Base-by-base conservation (phyloP, 2,888 invertebrate genomes). In the Eupithecia pulchellata region DNA sequence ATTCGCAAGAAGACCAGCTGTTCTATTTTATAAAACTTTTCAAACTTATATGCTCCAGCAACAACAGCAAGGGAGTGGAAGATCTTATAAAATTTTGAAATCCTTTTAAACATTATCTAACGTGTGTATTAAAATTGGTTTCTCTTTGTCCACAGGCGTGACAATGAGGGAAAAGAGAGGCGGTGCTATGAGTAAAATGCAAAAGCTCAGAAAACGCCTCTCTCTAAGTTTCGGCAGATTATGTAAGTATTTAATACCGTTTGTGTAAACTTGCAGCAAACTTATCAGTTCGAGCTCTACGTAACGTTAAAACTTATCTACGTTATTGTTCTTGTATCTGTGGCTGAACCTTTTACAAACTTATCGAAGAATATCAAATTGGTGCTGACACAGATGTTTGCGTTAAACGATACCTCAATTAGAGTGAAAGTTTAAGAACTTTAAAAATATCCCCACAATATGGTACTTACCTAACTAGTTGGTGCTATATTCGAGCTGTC, bases 191-290 rank as follows among this genome's bases (percentile, higher is more conserved):
- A 97, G 97, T 91, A 96, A 97, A 93, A 97, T 98, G 95, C 98
- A 99, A 95, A 98, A 98, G 95, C 96, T 99, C 87, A 97, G 98
- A 95, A 98, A 98, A 95, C 96, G 98, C 91, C 96, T 99, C 89
- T 98, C 98, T 88, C 97, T 98, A 92, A 98, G 98, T 95, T 98
- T 99, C 95, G 98, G 98, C 91, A 96, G 98, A 96, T 96, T 99
- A 94, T 98, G 98, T 99, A 95, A 98, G 98, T 98, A 88, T 75
- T 71, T 30, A 47, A 34, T 25, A 29, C 30, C 30, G 6, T 58
- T 32, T 60, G 58, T 27, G 32, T 32, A 60, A 30, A 30, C 32
- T 60, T 60, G 11, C 58, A 60, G 11, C 58, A 30, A 60, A 60
- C 20, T 13, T 47, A 20, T 8, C 42, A 47, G 9, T 47, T 47